phyloP scores from a whole-genome alignment of 2,888 invertebrate species.

The Acrobeloides nanus region DNA sequence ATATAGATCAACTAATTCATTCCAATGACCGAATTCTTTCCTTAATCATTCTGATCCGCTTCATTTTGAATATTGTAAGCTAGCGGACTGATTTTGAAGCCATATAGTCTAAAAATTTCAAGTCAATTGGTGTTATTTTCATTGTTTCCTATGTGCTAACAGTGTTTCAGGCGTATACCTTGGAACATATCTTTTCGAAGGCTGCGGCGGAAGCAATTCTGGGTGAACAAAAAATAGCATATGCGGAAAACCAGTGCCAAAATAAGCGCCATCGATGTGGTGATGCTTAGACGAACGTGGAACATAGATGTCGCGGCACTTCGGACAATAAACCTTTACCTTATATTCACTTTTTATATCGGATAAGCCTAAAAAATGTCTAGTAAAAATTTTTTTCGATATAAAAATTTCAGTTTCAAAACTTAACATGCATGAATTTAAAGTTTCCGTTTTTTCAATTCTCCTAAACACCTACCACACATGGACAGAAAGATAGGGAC shows the following conservation, averaged over 20 bases:
- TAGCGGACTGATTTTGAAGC: constrained; percentile 91
- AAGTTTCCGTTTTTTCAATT: too few species aligned
- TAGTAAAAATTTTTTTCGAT: background rate
- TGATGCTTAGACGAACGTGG: constrained; percentile 68
- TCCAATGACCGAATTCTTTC: too few species aligned
- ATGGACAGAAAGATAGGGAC: too few species aligned
- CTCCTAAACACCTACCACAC: too few species aligned
- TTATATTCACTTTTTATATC: constrained; percentile 98
- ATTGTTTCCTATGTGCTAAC: background rate
- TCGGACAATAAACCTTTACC: constrained; percentile 98
- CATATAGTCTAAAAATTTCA: constrained; percentile 75
- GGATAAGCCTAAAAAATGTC: constrained; percentile 68
- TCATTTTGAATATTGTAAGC: constrained; percentile 91
- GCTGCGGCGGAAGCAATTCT: background rate
- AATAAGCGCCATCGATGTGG: constrained; percentile 72
- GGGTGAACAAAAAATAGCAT: constrained; percentile 99
- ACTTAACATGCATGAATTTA: background rate
- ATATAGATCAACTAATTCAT: too few species aligned
- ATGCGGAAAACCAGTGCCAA: constrained; percentile 98
- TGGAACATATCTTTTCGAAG: background rate
- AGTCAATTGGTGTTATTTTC: background rate
- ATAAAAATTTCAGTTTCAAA: background rate
- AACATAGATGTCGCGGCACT: constrained; percentile 98
- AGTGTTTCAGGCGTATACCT: too few species aligned
- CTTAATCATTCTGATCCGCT: too few species aligned